Evolutionary conservation across 2,797 vertebrate species (phyloP).

Genomic region (Etheostoma perlongum): DNA sequence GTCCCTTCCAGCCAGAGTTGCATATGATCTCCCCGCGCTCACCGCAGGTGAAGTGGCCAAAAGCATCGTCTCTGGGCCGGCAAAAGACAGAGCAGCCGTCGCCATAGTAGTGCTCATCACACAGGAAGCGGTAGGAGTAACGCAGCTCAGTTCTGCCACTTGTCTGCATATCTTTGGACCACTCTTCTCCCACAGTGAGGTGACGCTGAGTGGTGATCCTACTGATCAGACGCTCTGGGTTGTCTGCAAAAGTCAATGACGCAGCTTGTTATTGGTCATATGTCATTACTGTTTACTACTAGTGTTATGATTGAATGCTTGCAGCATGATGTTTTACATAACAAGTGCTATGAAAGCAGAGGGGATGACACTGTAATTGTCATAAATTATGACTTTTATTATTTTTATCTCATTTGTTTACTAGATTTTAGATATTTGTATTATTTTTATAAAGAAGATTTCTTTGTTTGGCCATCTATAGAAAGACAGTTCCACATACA

Average conservation of each 20-base stretch:
- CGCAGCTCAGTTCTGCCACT: slow-evolving; percentile 91
- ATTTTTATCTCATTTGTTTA: background rate
- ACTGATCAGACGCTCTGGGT: slow-evolving; percentile 94
- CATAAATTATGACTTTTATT: background rate
- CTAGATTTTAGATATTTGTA: background rate
- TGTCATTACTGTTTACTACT: slow-evolving; percentile 4
- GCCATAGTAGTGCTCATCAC: slow-evolving; percentile 96
- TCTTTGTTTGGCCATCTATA: background rate
- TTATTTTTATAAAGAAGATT: background rate
- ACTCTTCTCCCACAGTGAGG: slow-evolving; percentile 94
- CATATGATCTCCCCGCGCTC: slow-evolving; percentile 96
- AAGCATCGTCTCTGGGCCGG: slow-evolving; percentile 94
- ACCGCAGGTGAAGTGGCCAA: slow-evolving; percentile 97
- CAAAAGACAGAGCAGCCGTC: slow-evolving; percentile 98
- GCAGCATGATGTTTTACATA: background rate
- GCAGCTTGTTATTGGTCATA: slow-evolving; percentile 14
- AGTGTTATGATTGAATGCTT: background rate
- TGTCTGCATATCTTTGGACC: slow-evolving; percentile 95
- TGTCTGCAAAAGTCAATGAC: slow-evolving; percentile 84
- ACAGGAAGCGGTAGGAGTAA: slow-evolving; percentile 96
- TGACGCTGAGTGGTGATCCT: slow-evolving; percentile 95
- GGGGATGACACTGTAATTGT: background rate
- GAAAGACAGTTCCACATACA: slow-evolving; percentile 4
- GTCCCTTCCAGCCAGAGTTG: slow-evolving; percentile 96
- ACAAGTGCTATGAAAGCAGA: background rate